These are phyloP conservation scores for Pseudolaguvia tuberculata DNA, from an alignment of 2,113 vertebrate species.

Conservation along the genomic window DNA sequence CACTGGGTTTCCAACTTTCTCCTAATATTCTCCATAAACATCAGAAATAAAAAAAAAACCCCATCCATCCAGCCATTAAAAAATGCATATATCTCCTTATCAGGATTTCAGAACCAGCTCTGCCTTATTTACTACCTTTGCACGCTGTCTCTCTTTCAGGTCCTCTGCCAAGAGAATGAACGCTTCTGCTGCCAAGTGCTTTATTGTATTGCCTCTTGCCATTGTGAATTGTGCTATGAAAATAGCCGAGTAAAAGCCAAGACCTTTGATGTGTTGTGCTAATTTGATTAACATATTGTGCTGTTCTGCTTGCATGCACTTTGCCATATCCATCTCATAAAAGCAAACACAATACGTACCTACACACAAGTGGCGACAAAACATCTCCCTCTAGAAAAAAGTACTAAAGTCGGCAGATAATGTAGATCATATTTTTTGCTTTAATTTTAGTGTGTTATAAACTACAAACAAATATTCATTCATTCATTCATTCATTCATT, in stretches of 20 bases:
- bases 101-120: slow-evolving; percentile 20
- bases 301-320: slow-evolving; percentile 47
- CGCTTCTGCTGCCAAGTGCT: slow-evolving; percentile 40
- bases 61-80: background rate
- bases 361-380: slow-evolving; percentile 8
- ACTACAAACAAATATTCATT: background rate
- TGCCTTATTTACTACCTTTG: slow-evolving; percentile 28
- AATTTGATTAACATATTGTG: slow-evolving; percentile 49
- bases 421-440: background rate
- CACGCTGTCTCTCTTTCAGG: slow-evolving; percentile 33
- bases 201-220: slow-evolving; percentile 48
- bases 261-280: slow-evolving; percentile 52
- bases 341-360: slow-evolving; percentile 41
- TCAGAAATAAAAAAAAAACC: slow-evolving; percentile 16
- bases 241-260: slow-evolving; percentile 46
- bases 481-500: no score
- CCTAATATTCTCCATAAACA: slow-evolving; percentile 26
- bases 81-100: background rate
- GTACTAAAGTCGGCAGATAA: background rate
- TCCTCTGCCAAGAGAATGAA: slow-evolving; percentile 40
- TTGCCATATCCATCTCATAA: slow-evolving; percentile 42
- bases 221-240: slow-evolving; percentile 46
- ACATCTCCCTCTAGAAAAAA: background rate
- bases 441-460: background rate
- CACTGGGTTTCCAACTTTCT: background rate